Evolutionary conservation across 1,140 invertebrate genomes (phyloP).

Genomic region (Drosophila lacteicornis): DNA sequence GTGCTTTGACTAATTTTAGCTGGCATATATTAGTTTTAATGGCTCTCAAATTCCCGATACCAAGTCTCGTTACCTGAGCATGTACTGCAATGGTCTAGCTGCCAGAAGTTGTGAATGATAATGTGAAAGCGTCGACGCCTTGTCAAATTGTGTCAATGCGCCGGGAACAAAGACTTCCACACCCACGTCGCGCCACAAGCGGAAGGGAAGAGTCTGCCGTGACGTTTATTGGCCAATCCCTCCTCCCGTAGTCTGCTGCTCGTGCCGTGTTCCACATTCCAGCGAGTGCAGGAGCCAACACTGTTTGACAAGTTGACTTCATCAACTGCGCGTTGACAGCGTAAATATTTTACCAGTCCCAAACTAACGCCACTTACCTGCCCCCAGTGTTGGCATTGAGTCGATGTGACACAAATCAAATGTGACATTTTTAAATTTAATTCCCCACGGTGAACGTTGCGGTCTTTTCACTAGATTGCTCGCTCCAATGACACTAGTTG

Average conservation of each 20-base stretch:
- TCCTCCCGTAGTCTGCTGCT: not conserved
- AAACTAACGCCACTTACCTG: constrained; percentile 21
- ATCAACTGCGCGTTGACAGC: constrained; percentile 54
- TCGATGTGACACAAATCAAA: constrained; percentile 66
- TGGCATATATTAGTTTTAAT: not conserved
- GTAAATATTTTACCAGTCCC: constrained; percentile 68
- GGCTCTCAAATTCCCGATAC: not conserved
- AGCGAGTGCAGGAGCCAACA: constrained; percentile 9
- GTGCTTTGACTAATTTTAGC: too few species aligned
- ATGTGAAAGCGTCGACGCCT: not conserved
- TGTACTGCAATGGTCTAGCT: not conserved
- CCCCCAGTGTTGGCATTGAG: constrained; percentile 30
- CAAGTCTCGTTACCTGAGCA: not conserved
- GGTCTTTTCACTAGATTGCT: not conserved
- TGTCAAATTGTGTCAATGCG: constrained; percentile 9
- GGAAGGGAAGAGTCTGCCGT: constrained; percentile 9
- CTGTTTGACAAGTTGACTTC: constrained; percentile 23
- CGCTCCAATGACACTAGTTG: not conserved
- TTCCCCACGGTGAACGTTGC: not conserved
- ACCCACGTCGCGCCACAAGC: not conserved
- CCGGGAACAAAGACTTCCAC: constrained; percentile 9
- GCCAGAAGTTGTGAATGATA: constrained; percentile 5
- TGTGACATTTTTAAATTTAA: constrained; percentile 26
- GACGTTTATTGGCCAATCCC: constrained; percentile 19
- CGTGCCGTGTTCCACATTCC: constrained; percentile 4